Percentiles rank a stretch among this genome's conserved stretches.
Evolutionary conservation across 2,888 invertebrate species (phyloP).

Genomic region (Xestia ashworthii): DNA sequence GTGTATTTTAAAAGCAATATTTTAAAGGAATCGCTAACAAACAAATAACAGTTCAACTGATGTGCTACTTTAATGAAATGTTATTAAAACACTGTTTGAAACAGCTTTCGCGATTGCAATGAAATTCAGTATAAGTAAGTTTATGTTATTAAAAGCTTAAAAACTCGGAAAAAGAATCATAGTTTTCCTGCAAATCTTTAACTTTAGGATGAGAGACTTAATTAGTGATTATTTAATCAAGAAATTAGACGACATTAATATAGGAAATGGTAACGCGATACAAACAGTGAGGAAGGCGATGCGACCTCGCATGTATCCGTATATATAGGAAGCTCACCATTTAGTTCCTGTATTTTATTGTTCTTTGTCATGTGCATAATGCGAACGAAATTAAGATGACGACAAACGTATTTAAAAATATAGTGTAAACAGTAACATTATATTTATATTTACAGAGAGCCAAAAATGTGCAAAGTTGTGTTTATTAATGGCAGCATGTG

Average conservation of each 20-base stretch:
- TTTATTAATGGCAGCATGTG: constrained; percentile 26
- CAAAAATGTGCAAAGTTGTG: constrained; percentile 25
- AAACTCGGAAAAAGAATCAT: no score
- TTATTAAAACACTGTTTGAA: no score
- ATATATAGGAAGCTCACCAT: constrained; percentile 79
- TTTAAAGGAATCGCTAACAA: neutral
- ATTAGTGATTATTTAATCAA: constrained; percentile 34
- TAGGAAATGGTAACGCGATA: constrained; percentile 68
- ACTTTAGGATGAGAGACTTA: neutral
- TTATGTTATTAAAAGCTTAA: no score
- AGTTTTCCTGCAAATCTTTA: neutral
- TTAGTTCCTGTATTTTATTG: constrained; percentile 75
- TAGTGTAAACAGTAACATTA: constrained; percentile 39
- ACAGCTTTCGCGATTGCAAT: no score
- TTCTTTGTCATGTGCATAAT: constrained; percentile 65
- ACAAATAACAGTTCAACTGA: neutral
- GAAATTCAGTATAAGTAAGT: no score
- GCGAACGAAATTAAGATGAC: constrained; percentile 54
- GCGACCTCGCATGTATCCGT: constrained; percentile 77
- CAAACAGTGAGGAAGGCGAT: constrained; percentile 75
- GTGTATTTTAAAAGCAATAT: neutral
- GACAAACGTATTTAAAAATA: constrained; percentile 48
- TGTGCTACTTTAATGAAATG: neutral
- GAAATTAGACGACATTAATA: constrained; percentile 58
- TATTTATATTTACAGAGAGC: constrained; percentile 9